These are phyloP conservation scores for Eurytoma californica DNA, from an alignment of 2,888 invertebrate species.

Conservation along the genomic window DNA sequence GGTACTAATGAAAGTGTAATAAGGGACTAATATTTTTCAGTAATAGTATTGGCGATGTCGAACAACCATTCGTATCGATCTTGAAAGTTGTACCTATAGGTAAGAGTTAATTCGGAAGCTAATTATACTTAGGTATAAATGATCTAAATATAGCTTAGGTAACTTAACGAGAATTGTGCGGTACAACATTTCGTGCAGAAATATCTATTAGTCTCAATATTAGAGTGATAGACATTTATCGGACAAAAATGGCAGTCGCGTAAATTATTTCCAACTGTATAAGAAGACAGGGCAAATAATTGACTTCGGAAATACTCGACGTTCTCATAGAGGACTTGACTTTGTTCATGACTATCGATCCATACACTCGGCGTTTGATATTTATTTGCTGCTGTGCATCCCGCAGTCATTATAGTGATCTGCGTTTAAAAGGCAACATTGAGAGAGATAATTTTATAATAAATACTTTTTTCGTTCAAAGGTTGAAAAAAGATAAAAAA, in stretches of 20 bases:
- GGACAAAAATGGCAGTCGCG: background rate
- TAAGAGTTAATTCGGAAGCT: background rate
- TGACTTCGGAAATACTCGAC: conserved; percentile 5
- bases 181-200: no score
- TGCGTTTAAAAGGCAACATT: background rate
- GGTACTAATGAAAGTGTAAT: no score
- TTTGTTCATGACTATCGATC: conserved; percentile 11
- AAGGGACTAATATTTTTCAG: no score
- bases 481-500: background rate
- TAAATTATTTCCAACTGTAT: conserved; percentile 23
- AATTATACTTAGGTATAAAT: background rate
- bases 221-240: no score
- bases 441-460: background rate
- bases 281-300: background rate
- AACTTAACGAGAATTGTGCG: background rate
- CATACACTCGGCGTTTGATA: background rate
- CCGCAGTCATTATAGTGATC: background rate
- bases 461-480: background rate
- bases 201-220: background rate
- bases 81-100: background rate
- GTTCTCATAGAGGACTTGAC: conserved; percentile 16
- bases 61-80: background rate
- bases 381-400: background rate
- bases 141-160: background rate
- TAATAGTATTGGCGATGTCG: no score